Percentiles rank a stretch among this genome's conserved stretches.
phyloP scores from a whole-genome alignment of 92 coral and sea anemone species.

The Zoanthus gigantus region DNA sequence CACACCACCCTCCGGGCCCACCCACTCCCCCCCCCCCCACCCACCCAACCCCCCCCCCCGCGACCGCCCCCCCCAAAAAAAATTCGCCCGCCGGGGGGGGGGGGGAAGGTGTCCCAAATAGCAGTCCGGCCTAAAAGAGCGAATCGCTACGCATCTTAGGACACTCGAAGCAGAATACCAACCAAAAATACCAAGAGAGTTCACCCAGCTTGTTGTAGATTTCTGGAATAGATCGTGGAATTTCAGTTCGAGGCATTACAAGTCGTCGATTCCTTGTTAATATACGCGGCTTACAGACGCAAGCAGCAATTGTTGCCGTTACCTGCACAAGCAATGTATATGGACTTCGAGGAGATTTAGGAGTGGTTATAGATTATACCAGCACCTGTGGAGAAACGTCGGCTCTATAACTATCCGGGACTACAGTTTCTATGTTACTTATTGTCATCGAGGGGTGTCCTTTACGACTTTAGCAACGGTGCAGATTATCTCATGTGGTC shows the following conservation, averaged over 20 bases:
- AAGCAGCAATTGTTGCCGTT: constrained; percentile 47
- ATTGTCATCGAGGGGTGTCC: constrained; percentile 54
- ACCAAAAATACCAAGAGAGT: constrained; percentile 22
- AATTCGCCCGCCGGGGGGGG: no score
- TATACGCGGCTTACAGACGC: neutral
- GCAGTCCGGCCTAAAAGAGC: neutral
- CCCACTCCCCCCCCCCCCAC: no score
- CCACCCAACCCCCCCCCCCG: no score
- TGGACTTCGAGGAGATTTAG: constrained; percentile 63
- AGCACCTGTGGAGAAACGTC: constrained; percentile 55
- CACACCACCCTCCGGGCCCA: no score
- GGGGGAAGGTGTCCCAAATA: no score
- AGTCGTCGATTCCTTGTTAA: constrained; percentile 49
- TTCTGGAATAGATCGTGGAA: constrained; percentile 45
- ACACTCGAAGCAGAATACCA: constrained; percentile 53
- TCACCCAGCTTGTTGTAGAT: neutral
- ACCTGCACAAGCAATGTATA: constrained; percentile 51
- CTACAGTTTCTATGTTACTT: constrained; percentile 51
- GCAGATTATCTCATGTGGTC: constrained; percentile 46
- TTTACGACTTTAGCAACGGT: constrained; percentile 36
- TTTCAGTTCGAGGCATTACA: constrained; percentile 58
- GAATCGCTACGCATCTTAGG: constrained; percentile 51
- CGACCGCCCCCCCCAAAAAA: no score
- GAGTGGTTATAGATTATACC: constrained; percentile 36
- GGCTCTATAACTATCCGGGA: constrained; percentile 54